These are phyloP conservation scores for Nymphicus hollandicus DNA, from an alignment of 2,113 vertebrate species.

Conservation along the genomic window DNA sequence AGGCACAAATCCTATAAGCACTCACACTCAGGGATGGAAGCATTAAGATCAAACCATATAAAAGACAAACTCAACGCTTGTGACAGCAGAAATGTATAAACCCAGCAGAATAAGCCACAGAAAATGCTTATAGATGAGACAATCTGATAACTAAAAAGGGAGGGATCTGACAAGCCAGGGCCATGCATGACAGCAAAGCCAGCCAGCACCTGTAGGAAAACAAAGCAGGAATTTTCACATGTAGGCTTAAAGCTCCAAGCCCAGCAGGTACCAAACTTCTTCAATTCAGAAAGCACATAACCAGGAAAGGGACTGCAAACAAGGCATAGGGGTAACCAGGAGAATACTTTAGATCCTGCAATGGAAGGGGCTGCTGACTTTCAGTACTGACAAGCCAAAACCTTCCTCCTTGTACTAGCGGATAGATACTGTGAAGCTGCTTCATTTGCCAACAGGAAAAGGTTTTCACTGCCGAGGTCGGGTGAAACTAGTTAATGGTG, in stretches of 20 bases:
- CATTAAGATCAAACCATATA: conserved; percentile 25
- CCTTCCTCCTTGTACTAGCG: background rate
- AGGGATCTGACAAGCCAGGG: background rate
- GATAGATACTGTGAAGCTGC: background rate
- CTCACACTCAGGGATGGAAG: background rate
- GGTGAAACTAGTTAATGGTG: background rate
- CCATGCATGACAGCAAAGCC: background rate
- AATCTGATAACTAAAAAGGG: conserved; percentile 53
- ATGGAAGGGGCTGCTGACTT: background rate
- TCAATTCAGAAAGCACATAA: background rate
- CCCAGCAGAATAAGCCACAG: conserved; percentile 10
- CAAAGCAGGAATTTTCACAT: background rate
- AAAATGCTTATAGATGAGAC: conserved; percentile 31
- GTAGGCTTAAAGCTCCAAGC: background rate
- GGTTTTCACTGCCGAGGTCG: background rate
- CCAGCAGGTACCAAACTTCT: background rate
- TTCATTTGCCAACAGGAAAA: background rate
- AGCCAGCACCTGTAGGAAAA: background rate
- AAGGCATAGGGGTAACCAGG: background rate
- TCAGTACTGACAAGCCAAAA: background rate
- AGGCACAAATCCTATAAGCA: background rate
- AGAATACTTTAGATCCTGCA: background rate
- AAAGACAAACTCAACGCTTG: conserved; percentile 4
- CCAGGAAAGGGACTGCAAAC: background rate
- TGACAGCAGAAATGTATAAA: background rate